A percentile compares a stretch with the other conserved stretches of the same genome.
These are phyloP conservation scores for Eubucco bourcierii DNA, from an alignment of 2,113 vertebrate species.

Conservation along the genomic window DNA sequence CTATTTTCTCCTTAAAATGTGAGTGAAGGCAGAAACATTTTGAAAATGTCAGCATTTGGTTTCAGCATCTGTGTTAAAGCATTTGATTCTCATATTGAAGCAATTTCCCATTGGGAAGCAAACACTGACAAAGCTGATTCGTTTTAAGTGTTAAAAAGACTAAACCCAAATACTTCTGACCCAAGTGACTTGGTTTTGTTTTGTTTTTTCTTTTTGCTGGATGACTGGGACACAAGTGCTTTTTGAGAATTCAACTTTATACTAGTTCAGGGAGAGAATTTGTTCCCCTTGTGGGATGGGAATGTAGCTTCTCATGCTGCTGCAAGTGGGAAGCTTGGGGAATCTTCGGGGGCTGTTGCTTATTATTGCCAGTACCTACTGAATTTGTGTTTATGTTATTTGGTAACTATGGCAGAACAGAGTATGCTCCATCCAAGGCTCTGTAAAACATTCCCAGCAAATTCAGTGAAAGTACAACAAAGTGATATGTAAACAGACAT, in stretches of 20 bases:
- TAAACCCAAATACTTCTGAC: background rate
- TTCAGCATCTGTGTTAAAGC: background rate
- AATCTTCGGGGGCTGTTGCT: slow-evolving; percentile 32
- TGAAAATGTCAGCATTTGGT: background rate
- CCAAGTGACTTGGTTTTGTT: background rate
- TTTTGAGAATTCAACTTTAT: slow-evolving; percentile 47
- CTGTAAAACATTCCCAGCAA: background rate
- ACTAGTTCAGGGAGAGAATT: background rate
- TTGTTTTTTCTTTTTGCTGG: background rate
- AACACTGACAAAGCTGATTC: background rate
- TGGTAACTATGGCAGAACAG: background rate
- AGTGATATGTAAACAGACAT: background rate
- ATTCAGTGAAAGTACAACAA: background rate
- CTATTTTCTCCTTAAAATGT: background rate
- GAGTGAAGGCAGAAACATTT: background rate
- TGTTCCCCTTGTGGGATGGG: slow-evolving; percentile 49
- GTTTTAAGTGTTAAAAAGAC: background rate
- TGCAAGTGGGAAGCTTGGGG: slow-evolving; percentile 39
- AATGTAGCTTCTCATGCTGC: slow-evolving; percentile 44
- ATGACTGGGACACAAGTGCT: background rate
- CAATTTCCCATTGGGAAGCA: background rate
- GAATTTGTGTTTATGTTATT: background rate
- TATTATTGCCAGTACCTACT: slow-evolving; percentile 3
- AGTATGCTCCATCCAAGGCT: background rate
- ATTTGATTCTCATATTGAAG: background rate